These are phyloP conservation scores for Turnix velox DNA, from an alignment of 2,113 vertebrate genomes.

Conservation along the genomic window DNA sequence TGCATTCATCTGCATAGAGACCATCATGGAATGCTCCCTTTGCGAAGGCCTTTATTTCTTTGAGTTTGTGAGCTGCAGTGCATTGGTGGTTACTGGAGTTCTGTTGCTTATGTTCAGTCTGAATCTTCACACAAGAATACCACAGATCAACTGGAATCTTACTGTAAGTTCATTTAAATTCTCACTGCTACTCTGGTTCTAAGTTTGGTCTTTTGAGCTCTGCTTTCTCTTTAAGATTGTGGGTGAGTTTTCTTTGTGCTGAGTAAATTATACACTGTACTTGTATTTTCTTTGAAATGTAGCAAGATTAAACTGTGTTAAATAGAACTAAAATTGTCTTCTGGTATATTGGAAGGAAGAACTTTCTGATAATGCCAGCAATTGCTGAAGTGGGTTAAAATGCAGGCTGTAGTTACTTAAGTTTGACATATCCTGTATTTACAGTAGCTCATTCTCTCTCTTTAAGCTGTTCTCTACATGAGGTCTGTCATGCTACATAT, in stretches of 20 bases:
- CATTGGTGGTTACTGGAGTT: constrained; percentile 89
- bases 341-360: not conserved
- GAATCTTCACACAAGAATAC: constrained; percentile 88
- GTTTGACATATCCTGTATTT: constrained; percentile 5
- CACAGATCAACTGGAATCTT: constrained; percentile 95
- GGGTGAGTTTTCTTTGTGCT: not conserved
- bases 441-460: not conserved
- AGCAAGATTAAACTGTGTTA: not conserved
- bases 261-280: not conserved
- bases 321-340: not conserved
- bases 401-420: not conserved
- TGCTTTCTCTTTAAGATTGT: not conserved
- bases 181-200: not conserved
- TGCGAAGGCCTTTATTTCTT: constrained; percentile 97
- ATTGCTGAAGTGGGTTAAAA: not conserved
- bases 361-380: not conserved
- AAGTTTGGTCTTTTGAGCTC: not conserved
- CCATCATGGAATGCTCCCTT: constrained; percentile 91
- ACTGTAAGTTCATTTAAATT: constrained; percentile 77
- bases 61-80: constrained; percentile 97
- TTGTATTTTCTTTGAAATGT: not conserved
- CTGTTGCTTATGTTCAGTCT: constrained; percentile 91
- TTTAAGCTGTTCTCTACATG: not conserved
- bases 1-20: constrained; percentile 96
- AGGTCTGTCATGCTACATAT: not conserved